Evolutionary conservation across 2,797 vertebrate genomes (phyloP), one percentile per base, ranked within the genome.

Genomic region (Alauda arvensis): DNA sequence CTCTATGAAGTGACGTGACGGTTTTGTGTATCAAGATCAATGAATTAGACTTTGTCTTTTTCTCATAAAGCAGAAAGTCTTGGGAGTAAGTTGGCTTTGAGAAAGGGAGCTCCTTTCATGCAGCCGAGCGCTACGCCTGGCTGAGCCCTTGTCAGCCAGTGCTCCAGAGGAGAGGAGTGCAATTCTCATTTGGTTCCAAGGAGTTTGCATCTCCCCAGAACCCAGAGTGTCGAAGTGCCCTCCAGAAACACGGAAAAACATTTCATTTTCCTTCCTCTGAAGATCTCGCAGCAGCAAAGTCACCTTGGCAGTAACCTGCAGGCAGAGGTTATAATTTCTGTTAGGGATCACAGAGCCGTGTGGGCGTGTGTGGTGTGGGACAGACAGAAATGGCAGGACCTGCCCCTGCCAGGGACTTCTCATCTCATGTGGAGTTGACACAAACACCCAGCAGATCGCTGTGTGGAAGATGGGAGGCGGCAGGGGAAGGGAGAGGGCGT

Each of bases 21-120:
- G 88, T 89, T 95, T 90, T 92, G 94, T 90, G 90, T 92, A 94
- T 93, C 95, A 89, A 89, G 90, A 95, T 95, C 93, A 95, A 94
- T 95, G 91, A 95, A 95, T 95, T 95, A 92, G 89, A 95, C 87
- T 90, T 85, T 87, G 85, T 95, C 90, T 94, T 84, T 89, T 91
- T 65, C 76, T 88, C 83, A 82, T 78, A 83, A 93, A 67, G 87
- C 77, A 91, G 80, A 84, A 88, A 94, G 85, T 93, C 88, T 94
- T 42, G 33, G 87, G 88, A 94, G 95, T 93, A 90, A 93, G 91
- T 63, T 39, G 91, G 90, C 92, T 85, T 83, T 91, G 89, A 90
- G 94, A 85, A 87, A 92, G 83, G 93, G 94, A 95, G 94, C 93
- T 94, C 94, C 95, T 94, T 76, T 90, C 92, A 92, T 74, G 85